These are phyloP conservation scores for Varecia variegata DNA, from an alignment of 2,797 vertebrate genomes.

Conservation along the genomic window DNA sequence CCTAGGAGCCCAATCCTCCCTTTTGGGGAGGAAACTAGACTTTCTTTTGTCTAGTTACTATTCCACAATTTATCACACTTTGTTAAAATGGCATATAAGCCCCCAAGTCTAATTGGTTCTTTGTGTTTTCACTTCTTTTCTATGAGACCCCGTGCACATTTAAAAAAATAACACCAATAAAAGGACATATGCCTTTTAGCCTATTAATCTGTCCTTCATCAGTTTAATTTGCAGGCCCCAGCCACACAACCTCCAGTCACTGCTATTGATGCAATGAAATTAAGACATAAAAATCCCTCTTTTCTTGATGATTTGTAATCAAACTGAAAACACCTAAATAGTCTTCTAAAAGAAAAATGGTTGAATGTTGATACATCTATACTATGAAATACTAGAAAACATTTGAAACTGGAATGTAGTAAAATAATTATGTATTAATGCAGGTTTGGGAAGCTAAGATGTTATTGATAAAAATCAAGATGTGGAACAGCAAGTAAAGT, in stretches of 20 bases:
- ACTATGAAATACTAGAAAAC: not conserved
- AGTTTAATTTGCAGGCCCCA: not conserved
- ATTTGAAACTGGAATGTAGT: not conserved
- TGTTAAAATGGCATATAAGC: not conserved
- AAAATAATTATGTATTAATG: not conserved
- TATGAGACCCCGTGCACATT: not conserved
- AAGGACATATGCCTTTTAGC: not conserved
- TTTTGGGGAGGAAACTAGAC: no score
- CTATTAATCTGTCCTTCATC: not conserved
- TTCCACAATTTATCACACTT: not conserved
- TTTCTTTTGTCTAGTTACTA: not conserved
- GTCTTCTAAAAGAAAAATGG: not conserved
- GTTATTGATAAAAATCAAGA: not conserved
- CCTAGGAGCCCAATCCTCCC: not conserved
- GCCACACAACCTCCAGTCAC: not conserved
- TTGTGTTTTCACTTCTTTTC: not conserved
- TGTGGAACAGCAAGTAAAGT: not conserved
- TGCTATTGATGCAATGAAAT: not conserved
- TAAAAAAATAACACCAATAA: not conserved
- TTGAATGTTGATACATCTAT: not conserved
- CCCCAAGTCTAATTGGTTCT: not conserved
- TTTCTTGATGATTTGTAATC: not conserved
- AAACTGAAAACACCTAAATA: not conserved
- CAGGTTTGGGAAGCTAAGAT: not conserved
- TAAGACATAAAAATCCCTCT: not conserved